phyloP scores from a whole-genome alignment of 2,888 invertebrate species.

The Epirrita christyi region DNA sequence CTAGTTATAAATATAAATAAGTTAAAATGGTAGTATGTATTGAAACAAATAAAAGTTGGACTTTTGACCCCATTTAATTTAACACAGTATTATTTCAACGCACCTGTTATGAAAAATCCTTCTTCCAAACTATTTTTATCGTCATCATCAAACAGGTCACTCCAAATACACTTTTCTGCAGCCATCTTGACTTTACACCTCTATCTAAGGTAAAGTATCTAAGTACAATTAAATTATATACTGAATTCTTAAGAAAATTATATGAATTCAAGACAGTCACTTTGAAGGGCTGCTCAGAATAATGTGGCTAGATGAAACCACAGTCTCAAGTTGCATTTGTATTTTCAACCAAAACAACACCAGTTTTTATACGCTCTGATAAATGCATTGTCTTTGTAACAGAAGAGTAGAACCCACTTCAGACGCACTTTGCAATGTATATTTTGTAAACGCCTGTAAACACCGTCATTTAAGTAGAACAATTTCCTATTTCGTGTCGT shows the following conservation, averaged over 20 bases:
- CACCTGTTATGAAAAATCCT: conserved; percentile 56
- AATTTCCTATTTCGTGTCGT: too few relatives aligned
- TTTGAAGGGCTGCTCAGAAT: conserved; percentile 20
- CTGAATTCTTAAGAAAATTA: conserved; percentile 1
- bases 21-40: too few relatives aligned
- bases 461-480: too few relatives aligned
- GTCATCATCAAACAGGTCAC: conserved; percentile 50
- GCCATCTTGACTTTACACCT: conserved; percentile 13
- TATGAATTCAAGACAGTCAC: conserved; percentile 20
- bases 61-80: too few relatives aligned
- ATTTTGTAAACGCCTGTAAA: neutral
- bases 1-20: too few relatives aligned
- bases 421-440: neutral
- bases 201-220: neutral
- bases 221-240: neutral
- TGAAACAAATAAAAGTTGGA: too few relatives aligned
- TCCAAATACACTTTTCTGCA: conserved; percentile 51
- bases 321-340: conserved; percentile 53
- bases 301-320: conserved; percentile 35
- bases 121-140: conserved; percentile 46
- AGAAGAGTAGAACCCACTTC: conserved; percentile 3
- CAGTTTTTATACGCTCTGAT: conserved; percentile 61
- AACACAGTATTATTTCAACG: neutral
- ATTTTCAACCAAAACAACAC: conserved; percentile 44
- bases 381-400: conserved; percentile 33